Evolutionary conservation across 2,797 vertebrate genomes (phyloP).

Genomic region (Rhinogobio ventralis): DNA sequence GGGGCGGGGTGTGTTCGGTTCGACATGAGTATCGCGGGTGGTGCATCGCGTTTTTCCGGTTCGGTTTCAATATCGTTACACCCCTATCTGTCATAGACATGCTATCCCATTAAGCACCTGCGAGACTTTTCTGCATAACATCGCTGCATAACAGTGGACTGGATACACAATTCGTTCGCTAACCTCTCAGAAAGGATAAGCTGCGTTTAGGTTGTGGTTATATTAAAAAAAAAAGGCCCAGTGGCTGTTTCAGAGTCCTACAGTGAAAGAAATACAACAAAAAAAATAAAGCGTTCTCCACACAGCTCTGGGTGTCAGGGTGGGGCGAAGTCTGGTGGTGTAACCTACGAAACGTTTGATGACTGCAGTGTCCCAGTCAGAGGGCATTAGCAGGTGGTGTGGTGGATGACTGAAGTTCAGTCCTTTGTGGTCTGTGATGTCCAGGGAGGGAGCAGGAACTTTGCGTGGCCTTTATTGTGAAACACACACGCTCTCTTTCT

Average conservation of each 20-base stretch:
- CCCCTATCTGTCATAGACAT: not conserved
- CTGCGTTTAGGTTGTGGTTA: not conserved
- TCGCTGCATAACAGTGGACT: not conserved
- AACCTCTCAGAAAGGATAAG: not conserved
- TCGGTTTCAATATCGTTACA: too few relatives aligned
- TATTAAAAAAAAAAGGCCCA: slow-evolving; percentile 9
- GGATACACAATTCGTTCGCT: not conserved
- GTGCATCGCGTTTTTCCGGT: too few relatives aligned
- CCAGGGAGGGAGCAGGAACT: slow-evolving; percentile 37
- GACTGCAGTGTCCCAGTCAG: slow-evolving; percentile 37
- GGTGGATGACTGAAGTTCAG: slow-evolving; percentile 49
- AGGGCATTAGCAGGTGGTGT: slow-evolving; percentile 45
- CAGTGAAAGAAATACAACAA: not conserved
- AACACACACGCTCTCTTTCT: not conserved
- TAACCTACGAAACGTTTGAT: slow-evolving; percentile 52
- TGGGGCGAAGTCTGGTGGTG: slow-evolving; percentile 9
- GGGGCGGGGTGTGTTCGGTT: too few relatives aligned
- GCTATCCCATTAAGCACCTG: slow-evolving; percentile 1
- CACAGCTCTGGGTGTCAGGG: slow-evolving; percentile 14
- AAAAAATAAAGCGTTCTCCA: not conserved
- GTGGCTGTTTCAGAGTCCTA: not conserved
- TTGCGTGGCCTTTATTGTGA: slow-evolving; percentile 37
- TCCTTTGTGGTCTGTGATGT: slow-evolving; percentile 60
- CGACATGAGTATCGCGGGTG: too few relatives aligned
- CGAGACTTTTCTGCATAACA: not conserved